Evolutionary conservation across 2,113 vertebrate species (phyloP).

Genomic region (Panthera uncia): DNA sequence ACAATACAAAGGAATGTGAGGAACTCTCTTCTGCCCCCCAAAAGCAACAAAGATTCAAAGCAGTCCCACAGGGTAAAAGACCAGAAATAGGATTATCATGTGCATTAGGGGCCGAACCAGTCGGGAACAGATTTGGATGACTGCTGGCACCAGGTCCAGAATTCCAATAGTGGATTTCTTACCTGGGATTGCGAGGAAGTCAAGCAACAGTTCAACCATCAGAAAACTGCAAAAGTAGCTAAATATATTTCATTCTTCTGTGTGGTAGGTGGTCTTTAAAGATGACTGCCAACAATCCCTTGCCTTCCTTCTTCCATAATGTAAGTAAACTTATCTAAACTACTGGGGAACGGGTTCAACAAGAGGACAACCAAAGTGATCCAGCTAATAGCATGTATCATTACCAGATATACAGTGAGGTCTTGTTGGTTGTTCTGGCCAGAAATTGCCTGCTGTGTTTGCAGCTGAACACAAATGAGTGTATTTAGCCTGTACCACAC

Average conservation of each 20-base stretch:
- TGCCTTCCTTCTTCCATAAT: background rate
- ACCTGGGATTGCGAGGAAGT: background rate
- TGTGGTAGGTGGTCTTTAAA: background rate
- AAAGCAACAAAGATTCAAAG: background rate
- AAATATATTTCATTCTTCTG: no score
- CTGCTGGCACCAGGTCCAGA: background rate
- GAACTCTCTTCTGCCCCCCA: background rate
- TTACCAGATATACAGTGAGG: background rate
- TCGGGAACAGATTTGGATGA: background rate
- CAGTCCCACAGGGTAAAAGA: background rate
- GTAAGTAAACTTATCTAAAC: background rate
- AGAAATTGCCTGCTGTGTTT: background rate
- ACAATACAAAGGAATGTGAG: background rate
- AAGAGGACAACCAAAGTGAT: background rate
- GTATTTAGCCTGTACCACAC: background rate
- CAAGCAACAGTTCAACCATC: background rate
- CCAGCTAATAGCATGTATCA: no score
- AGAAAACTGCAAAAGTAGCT: background rate
- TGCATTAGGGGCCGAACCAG: background rate
- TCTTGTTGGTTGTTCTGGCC: background rate
- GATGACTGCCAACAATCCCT: background rate
- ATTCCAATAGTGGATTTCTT: rapidly evolving
- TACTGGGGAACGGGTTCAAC: background rate
- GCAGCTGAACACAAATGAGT: background rate
- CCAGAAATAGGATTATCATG: rapidly evolving